A percentile compares a stretch with the other conserved stretches of the same genome.
These are phyloP conservation scores for Rhyacichthys aspro DNA, from an alignment of 2,797 vertebrate genomes.

Conservation along the genomic window DNA sequence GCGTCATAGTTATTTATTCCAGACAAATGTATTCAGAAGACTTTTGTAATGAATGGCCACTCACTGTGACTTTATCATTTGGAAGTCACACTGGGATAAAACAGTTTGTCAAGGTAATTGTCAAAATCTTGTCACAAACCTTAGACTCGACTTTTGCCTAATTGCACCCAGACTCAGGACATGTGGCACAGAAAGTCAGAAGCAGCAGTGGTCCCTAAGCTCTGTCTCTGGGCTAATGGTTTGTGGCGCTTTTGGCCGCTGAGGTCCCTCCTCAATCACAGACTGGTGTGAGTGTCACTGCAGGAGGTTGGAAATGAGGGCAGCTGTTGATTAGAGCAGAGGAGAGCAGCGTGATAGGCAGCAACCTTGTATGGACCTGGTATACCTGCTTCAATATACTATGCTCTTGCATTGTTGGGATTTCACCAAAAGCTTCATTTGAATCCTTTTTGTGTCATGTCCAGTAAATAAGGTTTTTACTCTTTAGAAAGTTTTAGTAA, in stretches of 20 bases:
- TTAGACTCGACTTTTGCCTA: slow-evolving; percentile 18
- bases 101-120: slow-evolving; percentile 6
- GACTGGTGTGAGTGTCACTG: slow-evolving; percentile 31
- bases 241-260: slow-evolving; percentile 39
- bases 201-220: slow-evolving; percentile 27
- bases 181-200: slow-evolving; percentile 19
- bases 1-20: slow-evolving; percentile 20
- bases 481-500: too few relatives aligned
- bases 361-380: slow-evolving; percentile 34
- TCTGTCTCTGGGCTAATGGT: slow-evolving; percentile 49
- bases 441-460: too few relatives aligned
- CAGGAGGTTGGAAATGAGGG: slow-evolving; percentile 58
- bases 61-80: not conserved
- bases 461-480: too few relatives aligned
- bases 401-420: too few relatives aligned
- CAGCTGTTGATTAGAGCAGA: slow-evolving; percentile 63
- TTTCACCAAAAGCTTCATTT: too few relatives aligned
- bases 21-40: slow-evolving; percentile 5
- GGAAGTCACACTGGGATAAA: not conserved
- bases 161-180: not conserved
- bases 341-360: slow-evolving; percentile 34
- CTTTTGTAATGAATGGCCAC: not conserved
- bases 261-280: slow-evolving; percentile 63
- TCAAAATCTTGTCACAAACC: slow-evolving; percentile 25
- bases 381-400: slow-evolving; percentile 35